A percentile compares a stretch with the other conserved stretches of the same genome.
These are phyloP conservation scores for Trogon melanurus DNA, from an alignment of 2,113 vertebrate species.

Conservation along the genomic window DNA sequence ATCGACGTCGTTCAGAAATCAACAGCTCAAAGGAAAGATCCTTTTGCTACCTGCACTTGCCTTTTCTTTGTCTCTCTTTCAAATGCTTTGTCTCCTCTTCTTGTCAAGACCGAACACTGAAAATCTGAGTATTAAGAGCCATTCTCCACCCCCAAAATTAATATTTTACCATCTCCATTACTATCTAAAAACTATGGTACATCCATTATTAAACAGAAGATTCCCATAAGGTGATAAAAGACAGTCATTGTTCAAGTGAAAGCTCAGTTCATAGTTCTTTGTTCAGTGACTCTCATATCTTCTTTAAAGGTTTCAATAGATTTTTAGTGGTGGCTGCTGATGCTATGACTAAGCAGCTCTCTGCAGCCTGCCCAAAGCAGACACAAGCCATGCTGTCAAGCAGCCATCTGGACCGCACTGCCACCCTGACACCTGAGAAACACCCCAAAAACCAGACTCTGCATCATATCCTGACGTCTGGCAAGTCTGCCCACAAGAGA, in stretches of 20 bases:
- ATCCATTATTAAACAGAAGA: not conserved
- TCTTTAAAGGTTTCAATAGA: not conserved
- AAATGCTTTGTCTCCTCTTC: not conserved
- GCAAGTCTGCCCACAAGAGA: not conserved
- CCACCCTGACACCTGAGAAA: not conserved
- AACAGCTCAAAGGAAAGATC: not conserved
- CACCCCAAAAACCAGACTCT: not conserved
- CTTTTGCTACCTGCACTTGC: not conserved
- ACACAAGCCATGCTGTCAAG: not conserved
- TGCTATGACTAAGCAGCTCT: not conserved
- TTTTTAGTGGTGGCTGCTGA: not conserved
- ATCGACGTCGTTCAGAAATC: not conserved
- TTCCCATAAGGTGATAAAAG: not conserved
- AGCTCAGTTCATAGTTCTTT: not conserved
- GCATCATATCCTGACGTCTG: not conserved
- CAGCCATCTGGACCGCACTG: not conserved
- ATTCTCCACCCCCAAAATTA: not conserved
- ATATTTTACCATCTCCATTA: not conserved
- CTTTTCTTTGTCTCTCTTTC: not conserved
- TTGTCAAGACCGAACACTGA: not conserved
- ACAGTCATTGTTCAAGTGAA: not conserved
- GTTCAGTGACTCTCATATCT: not conserved
- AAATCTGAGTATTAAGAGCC: not conserved
- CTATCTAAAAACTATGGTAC: not conserved
- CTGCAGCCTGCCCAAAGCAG: not conserved